These are phyloP conservation scores for Probosciger aterrimus DNA, from an alignment of 2,113 vertebrate genomes.

Conservation along the genomic window DNA sequence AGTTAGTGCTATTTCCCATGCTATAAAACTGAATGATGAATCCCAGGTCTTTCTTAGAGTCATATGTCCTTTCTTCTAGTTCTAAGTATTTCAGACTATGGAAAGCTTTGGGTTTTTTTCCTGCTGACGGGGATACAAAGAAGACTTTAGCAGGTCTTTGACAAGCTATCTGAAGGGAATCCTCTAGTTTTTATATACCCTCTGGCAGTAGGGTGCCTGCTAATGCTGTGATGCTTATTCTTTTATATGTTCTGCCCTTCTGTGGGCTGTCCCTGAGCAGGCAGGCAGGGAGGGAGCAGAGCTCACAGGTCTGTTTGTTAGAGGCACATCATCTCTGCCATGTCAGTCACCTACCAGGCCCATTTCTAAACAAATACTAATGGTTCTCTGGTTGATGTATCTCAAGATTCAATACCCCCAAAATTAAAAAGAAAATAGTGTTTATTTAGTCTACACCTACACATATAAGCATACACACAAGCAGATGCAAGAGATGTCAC, in stretches of 20 bases:
- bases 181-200: not conserved
- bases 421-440: not conserved
- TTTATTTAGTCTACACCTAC: not conserved
- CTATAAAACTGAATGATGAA: not conserved
- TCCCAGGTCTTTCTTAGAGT: not conserved
- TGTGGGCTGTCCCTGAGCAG: not conserved
- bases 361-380: not conserved
- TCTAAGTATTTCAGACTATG: not conserved
- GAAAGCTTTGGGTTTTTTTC: not conserved
- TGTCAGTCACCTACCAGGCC: not conserved
- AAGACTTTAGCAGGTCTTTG: not conserved
- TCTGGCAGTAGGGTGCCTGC: not conserved
- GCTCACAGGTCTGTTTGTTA: not conserved
- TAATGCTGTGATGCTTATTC: not conserved
- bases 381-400: not conserved
- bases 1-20: not conserved
- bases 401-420: not conserved
- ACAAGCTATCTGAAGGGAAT: not conserved
- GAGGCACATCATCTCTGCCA: not conserved
- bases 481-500: not conserved
- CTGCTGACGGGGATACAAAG: not conserved
- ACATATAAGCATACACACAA: fast-evolving
- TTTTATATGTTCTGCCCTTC: not conserved
- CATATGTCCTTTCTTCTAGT: not conserved
- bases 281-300: not conserved